Base-by-base conservation (phyloP, 1,140 invertebrate species). In the Cotesia glomerata region DNA sequence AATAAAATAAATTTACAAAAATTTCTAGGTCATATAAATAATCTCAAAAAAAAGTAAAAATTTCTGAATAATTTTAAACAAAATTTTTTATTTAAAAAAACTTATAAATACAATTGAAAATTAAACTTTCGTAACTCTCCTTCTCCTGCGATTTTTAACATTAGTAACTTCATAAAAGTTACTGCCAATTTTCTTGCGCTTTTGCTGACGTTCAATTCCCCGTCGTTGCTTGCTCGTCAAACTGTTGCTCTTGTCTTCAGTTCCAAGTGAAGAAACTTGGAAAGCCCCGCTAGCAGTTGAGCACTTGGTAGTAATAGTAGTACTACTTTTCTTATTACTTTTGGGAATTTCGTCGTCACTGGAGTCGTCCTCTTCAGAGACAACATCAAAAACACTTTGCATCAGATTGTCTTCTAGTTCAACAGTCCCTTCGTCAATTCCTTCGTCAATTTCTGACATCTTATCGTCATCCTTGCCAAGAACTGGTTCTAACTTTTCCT, bases 141-240 rank as follows among this genome's bases (percentile, higher is more conserved):
- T 91, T 78, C 89, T 89, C 77, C 90, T 95, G 73, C 91, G 90
- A 82, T 97, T 98, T 84, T 98, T 98, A 34, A 98, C 96, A 90
- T 98, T 97, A 3, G 93, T 90, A 34, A 94, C 91, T 88, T 96
- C 93, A 85, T 98, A 98, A 82, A 98, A 98, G 86, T 97, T 95
- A 80, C 93, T 95, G 72, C 96, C 97, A 75, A 95, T 93, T 80
- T 97, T 97, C 83, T 95, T 97, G 3, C 92, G 88, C 81, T 93
- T 95, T 74, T 90, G 88, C 16, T 91, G 88, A 68, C 95, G 89
- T 76, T 96, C 93, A 13, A 92, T 71, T 5, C 92, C 92, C 78
- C 95, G 89, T 76, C 91, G 90, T 79, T 95, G 88, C 86, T 94
- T 96, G 68, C 93, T 93, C 9, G 91, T 95, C 52, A 94, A 79